phyloP scores from a whole-genome alignment of 1,140 invertebrate genomes.

The Phymastichus coffea region DNA sequence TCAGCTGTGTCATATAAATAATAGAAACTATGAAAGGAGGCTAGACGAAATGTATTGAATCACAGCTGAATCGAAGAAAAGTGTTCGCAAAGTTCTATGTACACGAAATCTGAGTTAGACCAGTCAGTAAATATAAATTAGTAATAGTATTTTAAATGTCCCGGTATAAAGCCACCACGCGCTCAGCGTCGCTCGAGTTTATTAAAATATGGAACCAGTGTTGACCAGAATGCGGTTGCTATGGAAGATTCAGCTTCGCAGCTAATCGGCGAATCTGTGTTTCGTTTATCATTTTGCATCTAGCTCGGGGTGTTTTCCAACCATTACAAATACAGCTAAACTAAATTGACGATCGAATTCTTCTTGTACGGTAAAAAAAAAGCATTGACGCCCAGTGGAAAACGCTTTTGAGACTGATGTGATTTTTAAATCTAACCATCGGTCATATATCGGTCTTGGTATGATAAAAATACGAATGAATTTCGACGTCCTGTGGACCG shows the following conservation, averaged over 20 bases:
- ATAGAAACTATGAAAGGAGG: too few species aligned
- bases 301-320: slow-evolving; percentile 46
- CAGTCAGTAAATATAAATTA: too few species aligned
- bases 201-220: slow-evolving; percentile 58
- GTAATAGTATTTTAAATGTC: too few species aligned
- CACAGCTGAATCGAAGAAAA: not conserved
- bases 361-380: too few species aligned
- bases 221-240: slow-evolving; percentile 59
- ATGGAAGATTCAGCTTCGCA: slow-evolving; percentile 47
- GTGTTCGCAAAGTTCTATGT: not conserved
- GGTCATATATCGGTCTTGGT: too few species aligned
- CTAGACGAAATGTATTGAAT: not conserved
- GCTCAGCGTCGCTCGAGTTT: slow-evolving; percentile 47
- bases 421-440: slow-evolving; percentile 22
- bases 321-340: too few species aligned
- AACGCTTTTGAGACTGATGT: not conserved
- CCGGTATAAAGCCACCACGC: slow-evolving; percentile 51
- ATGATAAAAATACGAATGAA: not conserved
- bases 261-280: slow-evolving; percentile 38
- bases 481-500: not conserved
- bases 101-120: too few species aligned
- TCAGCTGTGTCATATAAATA: too few species aligned
- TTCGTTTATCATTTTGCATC: slow-evolving; percentile 38
- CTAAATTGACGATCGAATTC: too few species aligned
- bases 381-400: not conserved